Evolutionary conservation across 2,888 invertebrate genomes (phyloP), one percentile per base, ranked within the genome.

Genomic region (Phyllotreta cruciferae): DNA sequence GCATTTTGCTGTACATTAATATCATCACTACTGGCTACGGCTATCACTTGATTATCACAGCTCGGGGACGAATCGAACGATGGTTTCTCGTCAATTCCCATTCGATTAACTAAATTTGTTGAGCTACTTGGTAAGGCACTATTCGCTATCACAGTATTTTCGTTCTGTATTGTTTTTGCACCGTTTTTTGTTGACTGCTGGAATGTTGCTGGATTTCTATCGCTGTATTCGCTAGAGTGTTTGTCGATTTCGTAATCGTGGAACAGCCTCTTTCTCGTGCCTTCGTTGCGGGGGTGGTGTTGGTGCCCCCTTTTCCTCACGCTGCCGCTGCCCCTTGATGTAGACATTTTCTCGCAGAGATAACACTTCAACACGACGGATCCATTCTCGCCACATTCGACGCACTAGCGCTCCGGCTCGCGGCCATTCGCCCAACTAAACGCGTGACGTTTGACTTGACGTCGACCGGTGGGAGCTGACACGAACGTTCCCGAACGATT

Each of bases 231-330:
- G 67, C 74, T 76, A 45, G 72, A 68, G 49, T 73, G 72, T 60
- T 70, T 68, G 53, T 66, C 62, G 81, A 69, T 64, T 14, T 64
- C 60, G 34, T 66, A 63, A 54, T 84, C 84, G 80, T 84, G 82
- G 82, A 83, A 83, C 81, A 83, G 86, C 77, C 86, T 81, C 62
- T 76, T 74, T 68, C 81, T 77, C 66, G 71, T 77, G 72, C 81
- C 80, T 70, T 79, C 78, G 78, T 88, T 86, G 68, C 89, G 87
- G 78, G 89, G 90, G 83, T 90, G 90, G 82, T 90, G 89, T 82
- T 90, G 90, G 81, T 89, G 90, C 71, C 90, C 90, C 81, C 89
- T 86, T 80, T 89, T 88, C 81, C 85, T 85, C 77, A 81, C 84
- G 83, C 84, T 83, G 82, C 84, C 84, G 83, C 85, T 83, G 82